Conservation (phyloP, 2,797 vertebrate species). For the Threskiornis aethiopicus region DNA sequence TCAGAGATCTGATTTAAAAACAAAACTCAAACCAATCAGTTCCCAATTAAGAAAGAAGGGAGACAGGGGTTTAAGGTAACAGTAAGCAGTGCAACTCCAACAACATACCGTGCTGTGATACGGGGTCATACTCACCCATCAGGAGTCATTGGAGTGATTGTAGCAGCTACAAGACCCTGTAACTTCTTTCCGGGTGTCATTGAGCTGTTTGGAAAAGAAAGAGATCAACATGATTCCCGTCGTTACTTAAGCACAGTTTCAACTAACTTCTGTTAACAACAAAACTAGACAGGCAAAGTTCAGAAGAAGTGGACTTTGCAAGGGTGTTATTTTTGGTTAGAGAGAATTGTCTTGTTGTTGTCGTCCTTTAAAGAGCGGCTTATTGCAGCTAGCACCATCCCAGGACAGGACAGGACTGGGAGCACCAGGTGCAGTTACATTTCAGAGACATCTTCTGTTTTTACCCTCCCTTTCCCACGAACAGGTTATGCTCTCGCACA, state of each 20-base stretch:
- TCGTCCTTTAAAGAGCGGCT: neutral
- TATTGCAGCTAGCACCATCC: neutral
- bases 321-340: neutral
- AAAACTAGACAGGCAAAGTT: constrained; percentile 35
- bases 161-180: constrained; percentile 87
- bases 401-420: neutral
- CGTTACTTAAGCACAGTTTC: neutral
- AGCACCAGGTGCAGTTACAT: neutral
- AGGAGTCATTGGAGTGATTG: constrained; percentile 87
- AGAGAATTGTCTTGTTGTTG: neutral
- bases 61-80: neutral
- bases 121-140: constrained; percentile 78
- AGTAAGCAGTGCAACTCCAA: neutral
- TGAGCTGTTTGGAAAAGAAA: neutral
- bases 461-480: neutral
- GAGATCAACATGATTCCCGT: neutral
- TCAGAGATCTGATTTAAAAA: neutral
- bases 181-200: constrained; percentile 75
- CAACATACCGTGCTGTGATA: neutral
- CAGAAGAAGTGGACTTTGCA: neutral
- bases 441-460: neutral
- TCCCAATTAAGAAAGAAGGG: neutral
- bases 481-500: neutral
- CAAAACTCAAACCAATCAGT: neutral
- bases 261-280: neutral